These are phyloP conservation scores for Drosophila gaucha DNA, from an alignment of 2,888 invertebrate species.

Conservation along the genomic window DNA sequence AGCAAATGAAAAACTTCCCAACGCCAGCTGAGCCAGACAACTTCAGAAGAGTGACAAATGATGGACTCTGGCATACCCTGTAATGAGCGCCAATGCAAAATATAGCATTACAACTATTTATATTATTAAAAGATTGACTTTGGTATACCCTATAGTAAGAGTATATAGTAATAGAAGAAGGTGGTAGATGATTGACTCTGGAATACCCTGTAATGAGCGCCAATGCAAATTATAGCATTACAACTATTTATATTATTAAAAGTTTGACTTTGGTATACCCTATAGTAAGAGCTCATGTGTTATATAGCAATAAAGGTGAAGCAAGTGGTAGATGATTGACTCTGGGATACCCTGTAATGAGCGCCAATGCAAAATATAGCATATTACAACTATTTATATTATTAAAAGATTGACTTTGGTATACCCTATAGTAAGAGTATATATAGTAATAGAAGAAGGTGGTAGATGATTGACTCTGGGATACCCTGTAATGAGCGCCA, in stretches of 20 bases:
- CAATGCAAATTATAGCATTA: background rate
- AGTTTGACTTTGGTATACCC: background rate
- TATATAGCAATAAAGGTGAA: background rate
- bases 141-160: background rate
- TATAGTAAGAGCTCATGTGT: background rate
- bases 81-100: background rate
- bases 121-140: no score
- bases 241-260: no score
- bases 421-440: background rate
- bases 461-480: conserved; percentile 20
- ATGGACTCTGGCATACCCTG: conserved; percentile 8
- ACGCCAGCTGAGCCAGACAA: conserved; percentile 51
- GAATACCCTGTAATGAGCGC: background rate
- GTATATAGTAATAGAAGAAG: background rate
- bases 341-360: background rate
- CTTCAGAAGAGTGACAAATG: conserved; percentile 12
- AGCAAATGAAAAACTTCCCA: conserved; percentile 59
- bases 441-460: no score
- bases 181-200: background rate
- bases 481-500: conserved; percentile 1
- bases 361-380: background rate
- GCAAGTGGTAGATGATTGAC: background rate
- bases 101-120: no score
- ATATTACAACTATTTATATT: no score
- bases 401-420: no score